phyloP scores from a whole-genome alignment of 2,888 invertebrate genomes.

The Heliconius charithonia region DNA sequence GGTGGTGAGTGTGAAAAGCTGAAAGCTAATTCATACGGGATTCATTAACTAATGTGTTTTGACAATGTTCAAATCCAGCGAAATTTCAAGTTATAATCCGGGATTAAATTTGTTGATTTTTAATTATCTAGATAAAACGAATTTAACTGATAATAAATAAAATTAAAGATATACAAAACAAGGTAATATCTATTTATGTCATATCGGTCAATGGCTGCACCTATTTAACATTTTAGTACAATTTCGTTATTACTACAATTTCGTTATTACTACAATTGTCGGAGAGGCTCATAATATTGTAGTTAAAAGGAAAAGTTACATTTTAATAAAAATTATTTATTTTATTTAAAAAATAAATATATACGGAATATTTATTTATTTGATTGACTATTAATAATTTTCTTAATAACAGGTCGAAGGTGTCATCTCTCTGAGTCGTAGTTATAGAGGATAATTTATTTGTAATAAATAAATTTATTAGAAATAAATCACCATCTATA shows the following conservation, averaged over 20 bases:
- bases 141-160: not conserved
- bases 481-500: not conserved
- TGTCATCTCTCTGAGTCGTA: not conserved
- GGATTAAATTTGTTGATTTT: not conserved
- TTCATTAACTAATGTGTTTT: not conserved
- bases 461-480: not conserved
- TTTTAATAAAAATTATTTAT: too few relatives aligned
- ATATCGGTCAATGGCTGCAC: conserved; percentile 28
- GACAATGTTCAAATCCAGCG: not conserved
- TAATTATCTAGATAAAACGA: not conserved
- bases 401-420: not conserved
- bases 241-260: conserved; percentile 21
- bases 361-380: not conserved
- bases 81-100: not conserved
- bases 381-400: not conserved
- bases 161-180: not conserved
- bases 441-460: not conserved
- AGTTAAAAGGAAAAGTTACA: not conserved
- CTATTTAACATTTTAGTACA: conserved; percentile 9
- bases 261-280: conserved; percentile 4
- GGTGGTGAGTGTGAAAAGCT: too few relatives aligned
- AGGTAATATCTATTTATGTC: conserved; percentile 1
- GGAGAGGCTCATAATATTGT: not conserved
- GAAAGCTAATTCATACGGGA: not conserved
- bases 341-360: too few relatives aligned